Base-by-base conservation (phyloP, 2,113 vertebrate species). In the Corvus hawaiiensis region DNA sequence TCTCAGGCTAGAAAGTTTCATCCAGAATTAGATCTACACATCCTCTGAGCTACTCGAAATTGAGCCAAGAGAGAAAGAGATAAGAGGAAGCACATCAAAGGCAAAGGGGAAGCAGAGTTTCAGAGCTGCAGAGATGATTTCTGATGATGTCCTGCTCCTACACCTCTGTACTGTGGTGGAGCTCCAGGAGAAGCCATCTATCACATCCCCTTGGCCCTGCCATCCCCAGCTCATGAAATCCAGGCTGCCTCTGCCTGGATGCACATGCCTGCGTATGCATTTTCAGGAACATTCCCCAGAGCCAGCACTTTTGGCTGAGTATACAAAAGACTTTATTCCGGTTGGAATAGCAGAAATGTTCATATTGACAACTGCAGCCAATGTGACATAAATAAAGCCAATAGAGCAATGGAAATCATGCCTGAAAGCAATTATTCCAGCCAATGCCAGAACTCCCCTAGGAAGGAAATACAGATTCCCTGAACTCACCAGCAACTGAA, bases 271-370 rank as follows among this genome's bases (percentile, higher is more conserved):
- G 28, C 0, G 0, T 41, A 24, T 9, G 67, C 43, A 39, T 54
- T 91, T 91, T 96, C 87, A 95, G 85, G 79, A 93, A 37, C 9
- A 28, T 51, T 82, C 87, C 67, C 67, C 84, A 90, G 54, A 90
- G 75, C 74, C 84, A 87, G 71, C 63, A 81, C 59, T 91, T 96
- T 77, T 79, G 87, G 90, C 78, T 86, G 67, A 76, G 44, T 6
- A 67, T 24, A 93, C 75, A 93, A 80, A 93, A 90, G 79, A 51
- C 49, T 87, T 93, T 67, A 87, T 93, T 89, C 67, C 16, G 0
- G 74, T 6, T 93, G 81, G 77, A 90, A 91, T 17, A 83, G 55
- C 93, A 94, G 89, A 83, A 77, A 72, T 2, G 5, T 69, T 90
- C 67, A 55, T 64, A 46, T 51, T 80, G 89, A 91, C 91, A 91